Base-by-base conservation (phyloP, 2,797 vertebrate genomes). In the Anguilla anguilla region DNA sequence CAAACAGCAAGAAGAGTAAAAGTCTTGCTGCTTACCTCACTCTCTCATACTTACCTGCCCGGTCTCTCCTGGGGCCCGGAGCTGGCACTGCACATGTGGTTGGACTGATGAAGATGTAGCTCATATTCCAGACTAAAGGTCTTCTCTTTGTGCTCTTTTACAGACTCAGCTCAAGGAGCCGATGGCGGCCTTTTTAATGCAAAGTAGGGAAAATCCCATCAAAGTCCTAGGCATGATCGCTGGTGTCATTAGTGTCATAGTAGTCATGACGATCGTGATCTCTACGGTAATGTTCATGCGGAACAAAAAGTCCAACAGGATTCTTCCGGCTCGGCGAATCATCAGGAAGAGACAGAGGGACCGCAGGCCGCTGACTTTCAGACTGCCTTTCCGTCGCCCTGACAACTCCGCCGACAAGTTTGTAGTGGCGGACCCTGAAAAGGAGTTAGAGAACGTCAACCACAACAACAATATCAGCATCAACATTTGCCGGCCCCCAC, bases 121-220 rank as follows among this genome's bases (percentile, higher is more conserved):
- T 31, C 90, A 91, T 46, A 86, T 89, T 93, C 93, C 94, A 93
- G 95, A 96, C 95, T 94, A 89, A 93, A 95, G 94, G 88, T 86
- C 55, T 95, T 96, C 91, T 95, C 94, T 97, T 96, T 97, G 93
- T 97, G 95, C 95, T 98, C 95, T 98, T 97, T 98, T 97, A 93
- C 97, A 99, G 99, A 98, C 96, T 94, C 96, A 97, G 86, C 94
- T 96, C 95, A 97, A 96, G 93, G 97, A 97, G 91, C 97, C 98
- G 90, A 97, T 99, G 97, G 96, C 97, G 15, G 95, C 97, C 94
- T 99, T 99, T 97, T 97, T 99, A 97, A 96, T 97, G 96, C 97
- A 97, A 96, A 98, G 97, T 95, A 98, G 97, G 95, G 97, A 98
- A 95, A 97, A 97, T 92, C 98, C 98, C 64, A 94, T 98, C 96